A percentile compares a stretch with the other conserved stretches of the same genome.
Evolutionary conservation across 2,113 vertebrate genomes (phyloP).

Genomic region (Sylvietta virens): DNA sequence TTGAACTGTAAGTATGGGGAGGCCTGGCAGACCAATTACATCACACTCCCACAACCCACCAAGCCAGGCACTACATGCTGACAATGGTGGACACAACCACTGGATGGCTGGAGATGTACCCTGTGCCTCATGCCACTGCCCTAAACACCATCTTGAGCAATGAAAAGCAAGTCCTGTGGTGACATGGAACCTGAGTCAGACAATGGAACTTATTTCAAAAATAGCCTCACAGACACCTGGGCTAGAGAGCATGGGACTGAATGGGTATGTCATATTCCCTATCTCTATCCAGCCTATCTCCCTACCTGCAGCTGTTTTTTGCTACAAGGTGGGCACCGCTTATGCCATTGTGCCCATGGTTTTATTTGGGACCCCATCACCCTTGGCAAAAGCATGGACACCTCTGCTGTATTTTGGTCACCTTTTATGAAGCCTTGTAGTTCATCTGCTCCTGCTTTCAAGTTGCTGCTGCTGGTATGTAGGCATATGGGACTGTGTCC

Average conservation of each 20-base stretch:
- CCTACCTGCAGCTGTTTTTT: background rate
- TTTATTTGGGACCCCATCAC: background rate
- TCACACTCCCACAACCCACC: background rate
- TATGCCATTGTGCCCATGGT: background rate
- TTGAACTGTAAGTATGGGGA: background rate
- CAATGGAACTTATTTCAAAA: background rate
- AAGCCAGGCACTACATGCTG: background rate
- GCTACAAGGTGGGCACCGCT: background rate
- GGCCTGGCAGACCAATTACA: background rate
- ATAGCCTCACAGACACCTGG: background rate
- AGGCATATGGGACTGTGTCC: background rate
- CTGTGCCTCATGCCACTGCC: rapidly evolving
- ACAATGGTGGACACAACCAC: background rate
- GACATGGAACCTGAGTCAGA: background rate
- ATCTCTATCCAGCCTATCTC: background rate
- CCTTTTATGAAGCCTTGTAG: background rate
- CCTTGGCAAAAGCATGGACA: background rate
- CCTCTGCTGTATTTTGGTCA: background rate
- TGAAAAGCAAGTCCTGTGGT: background rate
- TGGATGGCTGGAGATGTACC: background rate
- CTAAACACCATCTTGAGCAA: background rate
- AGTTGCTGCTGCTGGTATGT: background rate
- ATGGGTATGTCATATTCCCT: background rate
- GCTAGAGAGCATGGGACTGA: background rate
- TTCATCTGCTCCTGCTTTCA: background rate